Evolutionary conservation across 2,113 vertebrate genomes (phyloP).

Genomic region (Neolamprologus hecqui): DNA sequence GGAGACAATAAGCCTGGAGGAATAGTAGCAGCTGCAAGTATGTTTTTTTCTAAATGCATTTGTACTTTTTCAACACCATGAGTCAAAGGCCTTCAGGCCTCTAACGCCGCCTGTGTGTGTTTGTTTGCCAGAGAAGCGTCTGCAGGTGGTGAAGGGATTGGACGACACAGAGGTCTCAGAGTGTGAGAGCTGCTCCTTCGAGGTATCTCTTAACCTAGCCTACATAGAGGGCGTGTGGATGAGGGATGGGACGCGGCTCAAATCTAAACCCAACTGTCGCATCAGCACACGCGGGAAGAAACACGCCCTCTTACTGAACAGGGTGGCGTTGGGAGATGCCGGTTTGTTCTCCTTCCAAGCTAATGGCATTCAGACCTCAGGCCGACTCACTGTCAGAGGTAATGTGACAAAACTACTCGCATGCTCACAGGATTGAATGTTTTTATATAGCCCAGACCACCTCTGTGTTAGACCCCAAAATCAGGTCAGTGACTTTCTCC

Average conservation of each 20-base stretch:
- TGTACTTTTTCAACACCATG: background rate
- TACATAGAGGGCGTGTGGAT: conserved; percentile 82
- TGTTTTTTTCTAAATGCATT: background rate
- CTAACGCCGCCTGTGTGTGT: background rate
- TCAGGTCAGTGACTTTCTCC: background rate
- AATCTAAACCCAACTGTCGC: conserved; percentile 72
- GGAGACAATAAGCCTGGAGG: conserved; percentile 52
- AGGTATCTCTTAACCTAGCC: conserved; percentile 81
- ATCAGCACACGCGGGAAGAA: conserved; percentile 73
- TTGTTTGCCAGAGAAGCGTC: conserved; percentile 76
- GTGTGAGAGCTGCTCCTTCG: conserved; percentile 76
- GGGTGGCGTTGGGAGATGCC: conserved; percentile 72
- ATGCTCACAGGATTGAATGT: background rate
- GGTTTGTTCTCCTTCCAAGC: conserved; percentile 82
- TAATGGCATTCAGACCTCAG: conserved; percentile 75
- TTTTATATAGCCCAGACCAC: background rate
- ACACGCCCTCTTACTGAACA: conserved; percentile 76
- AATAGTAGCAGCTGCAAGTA: conserved; percentile 63
- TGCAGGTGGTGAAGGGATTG: conserved; percentile 80
- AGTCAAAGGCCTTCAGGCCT: background rate
- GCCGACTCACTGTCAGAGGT: conserved; percentile 82
- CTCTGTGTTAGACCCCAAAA: background rate
- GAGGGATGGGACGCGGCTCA: conserved; percentile 75
- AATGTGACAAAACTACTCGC: background rate
- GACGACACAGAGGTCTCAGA: conserved; percentile 73